Evolutionary conservation across 2,888 invertebrate genomes (phyloP), one percentile per base, ranked within the genome.

Genomic region (Notocelia uddmanniana): DNA sequence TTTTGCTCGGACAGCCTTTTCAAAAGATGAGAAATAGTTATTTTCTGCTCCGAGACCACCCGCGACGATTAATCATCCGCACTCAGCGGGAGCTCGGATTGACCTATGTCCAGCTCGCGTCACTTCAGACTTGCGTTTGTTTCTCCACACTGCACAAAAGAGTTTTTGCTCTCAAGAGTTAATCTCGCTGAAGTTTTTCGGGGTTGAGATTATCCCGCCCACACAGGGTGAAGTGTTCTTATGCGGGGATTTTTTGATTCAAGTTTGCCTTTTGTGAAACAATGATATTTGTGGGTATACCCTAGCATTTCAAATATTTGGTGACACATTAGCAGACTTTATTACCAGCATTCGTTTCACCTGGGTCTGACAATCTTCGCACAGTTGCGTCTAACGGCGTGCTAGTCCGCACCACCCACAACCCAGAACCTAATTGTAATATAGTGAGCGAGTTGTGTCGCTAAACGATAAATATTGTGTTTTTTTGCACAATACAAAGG

Each of bases 1-100:
- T 87, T 89, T 84, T 78, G 83, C 81, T 81, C 79, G 84, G 84
- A 85, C 84, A 86, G 85, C 83, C 86, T 85, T 89, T 89, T 88
- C 82, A 88, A 90, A 91, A 91, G 88, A 90, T 89, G 90, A 89
- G 89, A 89, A 91, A 90, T 91, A 89, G 91, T 90, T 90, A 89
- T 88, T 88, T 89, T 85, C 86, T 86, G 81, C 83, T 83, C 80
- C 83, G 82, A 83, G 87, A 88, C 87, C 85, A 85, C 85, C 88
- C 80, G 79, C 81, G 79, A 86, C 85, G 82, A 92, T 92, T 91
- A 90, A 91, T 92, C 90, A 92, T 89, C 78, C 81, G 18, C 73
- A 81, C 89, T 82, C 87, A 79, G 86, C 85, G 85, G 88, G 88
- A 74, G 84, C 83, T 78, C 77, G 84, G 87, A 90, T 88, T 90